These are phyloP conservation scores for Cassiopea xamachana DNA, from an alignment of 30 jellyfish, hydroid and myxozoan species.

Conservation along the genomic window DNA sequence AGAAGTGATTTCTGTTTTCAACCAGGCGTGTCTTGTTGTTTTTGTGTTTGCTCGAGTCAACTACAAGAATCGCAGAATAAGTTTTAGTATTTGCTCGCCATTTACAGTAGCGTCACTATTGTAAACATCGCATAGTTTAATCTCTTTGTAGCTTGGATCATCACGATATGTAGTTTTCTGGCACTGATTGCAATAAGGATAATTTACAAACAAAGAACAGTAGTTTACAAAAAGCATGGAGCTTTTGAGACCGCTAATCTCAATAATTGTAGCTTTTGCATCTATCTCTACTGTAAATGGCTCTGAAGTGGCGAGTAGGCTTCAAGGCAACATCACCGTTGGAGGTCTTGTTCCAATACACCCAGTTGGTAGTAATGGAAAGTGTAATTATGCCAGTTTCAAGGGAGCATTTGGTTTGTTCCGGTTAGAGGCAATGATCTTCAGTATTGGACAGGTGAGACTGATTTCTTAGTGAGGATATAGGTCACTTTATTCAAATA, in stretches of 20 bases:
- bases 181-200: too few species aligned
- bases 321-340: slow-evolving; percentile 73
- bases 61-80: too few species aligned
- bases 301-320: slow-evolving; percentile 26
- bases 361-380: slow-evolving; percentile 51
- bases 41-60: too few species aligned
- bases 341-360: slow-evolving; percentile 88
- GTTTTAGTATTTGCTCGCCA: too few species aligned
- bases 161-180: too few species aligned
- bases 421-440: slow-evolving; percentile 90
- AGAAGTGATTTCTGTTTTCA: too few species aligned
- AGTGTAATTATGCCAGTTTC: slow-evolving; percentile 53
- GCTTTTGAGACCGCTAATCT: neutral
- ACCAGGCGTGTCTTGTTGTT: too few species aligned
- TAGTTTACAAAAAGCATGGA: neutral
- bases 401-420: slow-evolving; percentile 80
- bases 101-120: too few species aligned
- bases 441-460: slow-evolving; percentile 77
- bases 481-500: neutral
- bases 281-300: neutral
- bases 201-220: neutral
- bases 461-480: neutral
- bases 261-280: neutral
- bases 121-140: too few species aligned
- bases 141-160: too few species aligned